phyloP scores from a whole-genome alignment of 2,888 invertebrate genomes.

The Trichopoda pennipes region DNA sequence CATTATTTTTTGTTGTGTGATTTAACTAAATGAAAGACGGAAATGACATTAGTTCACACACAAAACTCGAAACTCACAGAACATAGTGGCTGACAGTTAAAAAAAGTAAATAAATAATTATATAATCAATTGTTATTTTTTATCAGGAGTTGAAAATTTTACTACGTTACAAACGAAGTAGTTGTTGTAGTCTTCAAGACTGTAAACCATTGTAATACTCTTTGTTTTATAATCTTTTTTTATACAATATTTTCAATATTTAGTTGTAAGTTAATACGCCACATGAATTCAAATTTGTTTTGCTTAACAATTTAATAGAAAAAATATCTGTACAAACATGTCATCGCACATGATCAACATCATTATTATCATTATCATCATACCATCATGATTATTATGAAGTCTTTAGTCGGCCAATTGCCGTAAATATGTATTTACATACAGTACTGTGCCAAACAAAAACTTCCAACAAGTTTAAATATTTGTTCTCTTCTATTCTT shows the following conservation, averaged over 20 bases:
- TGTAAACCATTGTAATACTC: not conserved
- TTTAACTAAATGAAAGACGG: constrained; percentile 59
- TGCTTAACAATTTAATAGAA: constrained; percentile 25
- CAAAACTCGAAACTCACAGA: constrained; percentile 31
- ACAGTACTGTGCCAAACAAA: not conserved
- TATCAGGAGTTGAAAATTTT: constrained; percentile 48
- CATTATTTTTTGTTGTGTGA: constrained; percentile 14
- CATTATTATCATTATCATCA: constrained; percentile 33
- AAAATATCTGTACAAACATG: not conserved
- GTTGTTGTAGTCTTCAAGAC: constrained; percentile 7
- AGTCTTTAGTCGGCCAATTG: constrained; percentile 18
- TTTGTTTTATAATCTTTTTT: not conserved
- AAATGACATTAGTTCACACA: constrained; percentile 66
- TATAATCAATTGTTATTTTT: constrained; percentile 33
- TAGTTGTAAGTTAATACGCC: constrained; percentile 56
- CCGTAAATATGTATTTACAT: not conserved
- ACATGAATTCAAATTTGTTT: constrained; percentile 54
- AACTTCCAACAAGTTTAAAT: not conserved
- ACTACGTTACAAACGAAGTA: constrained; percentile 19
- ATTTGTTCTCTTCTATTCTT: too few species aligned
- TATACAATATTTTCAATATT: constrained; percentile 28
- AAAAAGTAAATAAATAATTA: constrained; percentile 30
- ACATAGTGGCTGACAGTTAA: constrained; percentile 14
- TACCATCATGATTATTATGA: constrained; percentile 33
- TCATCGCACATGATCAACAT: constrained; percentile 28